phyloP scores from a whole-genome alignment of 2,113 vertebrate genomes.

The Leucopsar rothschildi region DNA sequence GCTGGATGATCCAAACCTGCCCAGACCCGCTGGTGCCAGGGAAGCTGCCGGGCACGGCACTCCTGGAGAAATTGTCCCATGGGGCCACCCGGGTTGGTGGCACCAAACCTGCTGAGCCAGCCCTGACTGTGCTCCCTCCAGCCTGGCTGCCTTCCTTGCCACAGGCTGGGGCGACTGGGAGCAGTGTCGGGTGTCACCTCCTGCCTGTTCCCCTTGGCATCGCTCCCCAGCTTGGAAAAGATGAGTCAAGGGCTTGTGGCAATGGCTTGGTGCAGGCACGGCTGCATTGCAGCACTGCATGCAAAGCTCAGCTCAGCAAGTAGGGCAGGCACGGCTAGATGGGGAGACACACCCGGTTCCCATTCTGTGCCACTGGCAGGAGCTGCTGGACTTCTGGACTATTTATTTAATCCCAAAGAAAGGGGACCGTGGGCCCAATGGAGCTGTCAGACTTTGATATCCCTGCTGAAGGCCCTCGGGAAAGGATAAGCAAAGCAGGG shows the following conservation, averaged over 20 bases:
- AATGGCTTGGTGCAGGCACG: background rate
- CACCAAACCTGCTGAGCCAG: slow-evolving; percentile 22
- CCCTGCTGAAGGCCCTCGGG: background rate
- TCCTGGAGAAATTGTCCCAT: background rate
- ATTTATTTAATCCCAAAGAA: background rate
- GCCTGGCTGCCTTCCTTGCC: background rate
- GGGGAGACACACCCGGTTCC: background rate
- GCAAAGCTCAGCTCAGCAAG: background rate
- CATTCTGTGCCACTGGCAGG: background rate
- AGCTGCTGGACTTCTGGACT: background rate
- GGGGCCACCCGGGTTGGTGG: background rate
- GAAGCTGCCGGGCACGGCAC: fast-evolving
- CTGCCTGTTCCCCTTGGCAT: background rate
- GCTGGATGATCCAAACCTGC: background rate
- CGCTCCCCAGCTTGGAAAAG: background rate
- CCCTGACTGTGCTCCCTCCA: background rate
- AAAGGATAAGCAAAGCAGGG: background rate
- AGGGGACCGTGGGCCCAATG: background rate
- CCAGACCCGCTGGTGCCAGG: background rate
- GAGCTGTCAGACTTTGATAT: background rate
- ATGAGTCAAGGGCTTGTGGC: background rate
- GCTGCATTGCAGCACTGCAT: background rate
- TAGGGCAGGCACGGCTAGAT: fast-evolving
- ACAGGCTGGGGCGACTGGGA: background rate
- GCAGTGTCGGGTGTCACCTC: background rate